phyloP scores from a whole-genome alignment of 1,140 invertebrate genomes.

The Teleogryllus occipitalis region DNA sequence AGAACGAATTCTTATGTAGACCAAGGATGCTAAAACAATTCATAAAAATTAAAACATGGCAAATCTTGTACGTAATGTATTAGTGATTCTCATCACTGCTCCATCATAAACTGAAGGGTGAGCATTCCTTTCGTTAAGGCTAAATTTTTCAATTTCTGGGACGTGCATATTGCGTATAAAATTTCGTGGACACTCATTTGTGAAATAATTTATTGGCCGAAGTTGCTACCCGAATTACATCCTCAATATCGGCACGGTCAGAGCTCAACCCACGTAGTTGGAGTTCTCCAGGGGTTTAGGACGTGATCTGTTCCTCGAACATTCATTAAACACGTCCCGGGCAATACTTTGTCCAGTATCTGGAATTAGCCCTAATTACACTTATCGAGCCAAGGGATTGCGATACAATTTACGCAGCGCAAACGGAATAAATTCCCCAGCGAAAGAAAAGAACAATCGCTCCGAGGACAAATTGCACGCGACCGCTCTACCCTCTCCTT shows the following conservation, averaged over 20 bases:
- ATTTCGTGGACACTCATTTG: too few relatives aligned
- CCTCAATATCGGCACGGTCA: not conserved
- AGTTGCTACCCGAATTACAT: not conserved
- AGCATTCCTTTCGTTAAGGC: too few relatives aligned
- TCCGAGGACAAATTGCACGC: not conserved
- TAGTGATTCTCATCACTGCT: too few relatives aligned
- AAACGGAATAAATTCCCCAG: not conserved
- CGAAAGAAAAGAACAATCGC: not conserved
- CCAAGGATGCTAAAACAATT: too few relatives aligned
- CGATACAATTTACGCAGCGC: not conserved
- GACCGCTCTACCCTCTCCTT: not conserved
- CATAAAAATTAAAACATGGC: too few relatives aligned
- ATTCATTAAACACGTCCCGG: not conserved
- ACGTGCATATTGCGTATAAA: too few relatives aligned
- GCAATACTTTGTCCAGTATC: not conserved
- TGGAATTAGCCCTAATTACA: not conserved
- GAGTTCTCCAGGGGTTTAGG: not conserved
- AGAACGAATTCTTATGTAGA: too few relatives aligned
- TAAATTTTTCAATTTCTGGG: too few relatives aligned
- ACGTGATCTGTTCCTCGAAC: not conserved
- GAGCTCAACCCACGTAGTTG: not conserved
- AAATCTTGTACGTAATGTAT: too few relatives aligned
- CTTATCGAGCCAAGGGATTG: not conserved
- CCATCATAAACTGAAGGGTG: too few relatives aligned
- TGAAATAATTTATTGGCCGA: too few relatives aligned